Conservation (phyloP, 2,888 invertebrate species). For the Tipula unca region DNA sequence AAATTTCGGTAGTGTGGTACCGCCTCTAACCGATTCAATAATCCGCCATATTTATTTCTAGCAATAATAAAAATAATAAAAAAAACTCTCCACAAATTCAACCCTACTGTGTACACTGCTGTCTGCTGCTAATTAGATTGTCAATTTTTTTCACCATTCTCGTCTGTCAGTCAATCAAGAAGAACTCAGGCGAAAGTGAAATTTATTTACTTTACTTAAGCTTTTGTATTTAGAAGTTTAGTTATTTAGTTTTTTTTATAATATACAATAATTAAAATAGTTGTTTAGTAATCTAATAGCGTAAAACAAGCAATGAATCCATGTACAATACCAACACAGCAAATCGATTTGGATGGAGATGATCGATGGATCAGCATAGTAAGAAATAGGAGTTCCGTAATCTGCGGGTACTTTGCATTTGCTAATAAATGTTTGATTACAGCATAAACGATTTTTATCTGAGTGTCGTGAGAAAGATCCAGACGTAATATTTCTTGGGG, state of each 20-base stretch:
- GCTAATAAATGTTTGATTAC: constrained; percentile 31
- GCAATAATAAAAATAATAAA: neutral
- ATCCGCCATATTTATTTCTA: neutral
- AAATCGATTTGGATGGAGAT: constrained; percentile 73
- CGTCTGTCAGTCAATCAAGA: neutral
- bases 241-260: neutral
- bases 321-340: constrained; percentile 60
- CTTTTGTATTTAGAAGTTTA: neutral
- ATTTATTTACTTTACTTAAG: neutral
- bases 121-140: constrained; percentile 14
- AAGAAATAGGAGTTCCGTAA: constrained; percentile 28
- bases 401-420: constrained; percentile 23
- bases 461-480: constrained; percentile 86
- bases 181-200: neutral
- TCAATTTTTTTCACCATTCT: neutral
- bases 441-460: constrained; percentile 78
- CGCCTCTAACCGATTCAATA: neutral
- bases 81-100: neutral
- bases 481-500: constrained; percentile 86
- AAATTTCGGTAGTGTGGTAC: neutral
- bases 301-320: constrained; percentile 52
- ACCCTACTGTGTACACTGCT: neutral
- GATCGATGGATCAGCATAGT: constrained; percentile 78
- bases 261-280: neutral
- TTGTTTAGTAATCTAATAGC: neutral